Evolutionary conservation across 2,113 vertebrate genomes (phyloP), one percentile per base, ranked within the genome.

Genomic region (Calyptommatus sinebrachiatus): DNA sequence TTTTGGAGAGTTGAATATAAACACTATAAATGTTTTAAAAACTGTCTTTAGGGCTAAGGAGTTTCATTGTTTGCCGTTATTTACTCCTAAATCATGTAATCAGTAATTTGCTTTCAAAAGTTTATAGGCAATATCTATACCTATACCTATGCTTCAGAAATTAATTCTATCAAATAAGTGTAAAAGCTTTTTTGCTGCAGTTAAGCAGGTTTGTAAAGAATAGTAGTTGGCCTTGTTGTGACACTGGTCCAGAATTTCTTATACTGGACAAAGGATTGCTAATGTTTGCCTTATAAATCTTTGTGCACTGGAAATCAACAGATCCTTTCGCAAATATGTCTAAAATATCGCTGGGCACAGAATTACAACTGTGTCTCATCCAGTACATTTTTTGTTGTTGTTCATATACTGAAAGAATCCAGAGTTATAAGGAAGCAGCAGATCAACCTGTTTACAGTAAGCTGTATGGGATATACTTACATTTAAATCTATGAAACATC

Each of bases 141-240:
- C 45, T 28, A 2, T 41, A 26, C 3, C 48, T 29, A 8, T 65
- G 20, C 50, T 41, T 9, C 21, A 20, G 28, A 50, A 53, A 65
- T 45, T 20, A 65, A 76, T 46, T 35, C 26, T 5, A 46, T 29
- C 11, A 1, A 8, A 65, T 35, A 0, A 87, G 73, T 67, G 82
- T 41, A 3, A 0, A 26, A 80, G 76, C 2, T 4, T 86, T 57
- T 81, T 77, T 71, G 8, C 31, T 21, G 16, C 0, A 0, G n/a
- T 74, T 65, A 1, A 45, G 35, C 21, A 41, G 2, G 14, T 53
- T 12, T 74, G 3, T 9, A 74, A 65, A 9, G 35, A 21, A 8
- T 18, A 35, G 67, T 76, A 29, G 41, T 24, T 74, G 77, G 14
- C 5, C 14, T 26, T 84, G 10, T 21, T 1, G 61, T 85, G 21